phyloP scores from a whole-genome alignment of 2,113 vertebrate species.

The Hippocampus mohnikei region DNA sequence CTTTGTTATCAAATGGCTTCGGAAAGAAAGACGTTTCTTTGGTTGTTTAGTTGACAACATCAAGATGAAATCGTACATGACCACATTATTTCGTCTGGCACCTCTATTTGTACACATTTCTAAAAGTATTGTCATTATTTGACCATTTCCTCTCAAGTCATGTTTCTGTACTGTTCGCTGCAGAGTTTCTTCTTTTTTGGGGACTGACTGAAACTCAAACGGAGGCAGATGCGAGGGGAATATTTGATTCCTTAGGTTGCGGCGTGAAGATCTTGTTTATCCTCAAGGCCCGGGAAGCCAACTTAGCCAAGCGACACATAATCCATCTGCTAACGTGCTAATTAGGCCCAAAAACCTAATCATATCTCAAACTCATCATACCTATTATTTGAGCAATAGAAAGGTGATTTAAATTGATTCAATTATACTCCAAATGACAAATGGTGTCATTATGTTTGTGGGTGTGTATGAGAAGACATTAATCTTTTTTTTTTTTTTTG shows the following conservation, averaged over 20 bases:
- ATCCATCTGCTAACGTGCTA: slow-evolving; percentile 30
- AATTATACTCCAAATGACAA: neutral
- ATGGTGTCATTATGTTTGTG: slow-evolving; percentile 5
- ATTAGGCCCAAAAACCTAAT: slow-evolving; percentile 23
- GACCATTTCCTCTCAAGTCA: neutral
- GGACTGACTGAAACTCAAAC: slow-evolving; percentile 30
- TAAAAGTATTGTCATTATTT: neutral
- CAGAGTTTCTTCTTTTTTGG: neutral
- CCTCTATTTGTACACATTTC: neutral
- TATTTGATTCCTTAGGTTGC: slow-evolving; percentile 33
- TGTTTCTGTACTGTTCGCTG: neutral
- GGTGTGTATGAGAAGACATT: slow-evolving; percentile 4
- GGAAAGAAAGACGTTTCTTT: too few species aligned
- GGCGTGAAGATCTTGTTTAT: slow-evolving; percentile 26
- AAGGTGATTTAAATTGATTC: slow-evolving; percentile 17
- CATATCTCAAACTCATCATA: slow-evolving; percentile 13
- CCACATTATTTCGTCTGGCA: neutral
- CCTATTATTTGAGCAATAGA: slow-evolving; percentile 14
- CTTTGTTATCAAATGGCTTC: too few species aligned
- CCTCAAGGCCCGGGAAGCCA: slow-evolving; percentile 7
- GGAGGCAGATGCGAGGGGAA: slow-evolving; percentile 31
- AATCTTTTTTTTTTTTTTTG: neutral
- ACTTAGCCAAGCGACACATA: neutral
- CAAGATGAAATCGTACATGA: neutral
- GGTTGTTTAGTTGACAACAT: neutral